Evolutionary conservation across 2,797 vertebrate species (phyloP), one percentile per base, ranked within the genome.

Genomic region (Moxostoma hubbsi): DNA sequence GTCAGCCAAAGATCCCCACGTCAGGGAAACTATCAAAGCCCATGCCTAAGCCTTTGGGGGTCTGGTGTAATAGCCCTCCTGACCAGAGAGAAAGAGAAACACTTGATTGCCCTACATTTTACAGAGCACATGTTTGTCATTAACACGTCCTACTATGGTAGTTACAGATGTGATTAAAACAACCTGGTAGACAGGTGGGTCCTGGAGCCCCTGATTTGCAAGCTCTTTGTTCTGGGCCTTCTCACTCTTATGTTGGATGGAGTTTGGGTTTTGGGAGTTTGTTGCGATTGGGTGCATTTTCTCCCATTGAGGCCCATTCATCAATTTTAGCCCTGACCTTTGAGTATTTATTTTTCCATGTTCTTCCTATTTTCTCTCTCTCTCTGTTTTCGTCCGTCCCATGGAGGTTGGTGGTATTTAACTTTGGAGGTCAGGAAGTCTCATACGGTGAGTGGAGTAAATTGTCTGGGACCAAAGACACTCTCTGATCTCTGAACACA

Each of bases 111-210:
- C 54, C 72, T 13, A 49, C 69, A 63, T 83, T 86, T 85, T 81
- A 83, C 74, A 57, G 66, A 69, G 64, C 87, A 88, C 71, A 59
- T 86, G 86, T 86, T 84, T 83, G 75, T 85, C 74, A 85, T 88
- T 86, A 87, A 84, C 87, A 84, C 76, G 49, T 85, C 81, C 82
- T 83, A 75, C 82, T 79, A 73, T 62, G 63, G 82, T 80, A 83
- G 83, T 83, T 85, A 75, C 77, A 77, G 77, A 84, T 82, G 81
- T 82, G 76, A 83, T 87, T 85, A 82, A 81, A 85, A 80, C 73
- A 83, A 85, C 61, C 76, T 80, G 78, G 59, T 57, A 68, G 71
- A 82, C 84, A 88, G 87, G 83, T 87, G 84, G 73, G 78, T 81
- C 75, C 75, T 79, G 75, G 49, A 76, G 79, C 61, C 51, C 46